Evolutionary conservation across 64 coral and sea anemone genomes (phyloP).

Genomic region (Pocillopora damicornis): DNA sequence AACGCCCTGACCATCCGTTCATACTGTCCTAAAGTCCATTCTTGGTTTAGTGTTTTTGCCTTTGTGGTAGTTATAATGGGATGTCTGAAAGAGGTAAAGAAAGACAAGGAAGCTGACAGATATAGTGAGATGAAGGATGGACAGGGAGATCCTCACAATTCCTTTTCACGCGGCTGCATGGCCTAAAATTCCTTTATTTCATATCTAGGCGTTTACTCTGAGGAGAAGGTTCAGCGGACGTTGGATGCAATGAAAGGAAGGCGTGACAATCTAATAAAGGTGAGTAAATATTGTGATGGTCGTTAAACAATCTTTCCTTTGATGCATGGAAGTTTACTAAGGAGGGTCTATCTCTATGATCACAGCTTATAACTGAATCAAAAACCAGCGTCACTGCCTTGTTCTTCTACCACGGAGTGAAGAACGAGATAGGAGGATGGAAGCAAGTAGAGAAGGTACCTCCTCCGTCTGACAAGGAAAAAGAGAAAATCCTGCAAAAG

Average conservation of each 20-base stretch:
- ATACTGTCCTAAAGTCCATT: too few species aligned
- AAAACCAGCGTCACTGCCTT: slow-evolving; percentile 51
- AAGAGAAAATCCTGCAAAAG: slow-evolving; percentile 34
- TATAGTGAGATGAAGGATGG: too few species aligned
- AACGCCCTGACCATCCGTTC: too few species aligned
- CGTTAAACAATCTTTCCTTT: background rate
- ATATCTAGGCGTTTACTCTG: slow-evolving; percentile 53
- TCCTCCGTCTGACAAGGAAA: slow-evolving; percentile 5
- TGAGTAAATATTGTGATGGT: background rate
- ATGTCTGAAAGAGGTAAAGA: too few species aligned
- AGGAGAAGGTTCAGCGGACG: slow-evolving; percentile 45
- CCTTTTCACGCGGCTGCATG: background rate
- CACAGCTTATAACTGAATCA: slow-evolving; percentile 31
- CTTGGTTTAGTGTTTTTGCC: too few species aligned
- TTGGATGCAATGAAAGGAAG: slow-evolving; percentile 67
- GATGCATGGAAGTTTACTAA: background rate
- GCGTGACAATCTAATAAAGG: slow-evolving; percentile 52
- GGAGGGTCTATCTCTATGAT: background rate
- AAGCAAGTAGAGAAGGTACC: slow-evolving; percentile 20
- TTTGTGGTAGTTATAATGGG: too few species aligned
- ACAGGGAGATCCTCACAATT: too few species aligned
- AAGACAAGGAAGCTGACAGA: too few species aligned
- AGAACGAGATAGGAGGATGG: slow-evolving; percentile 61
- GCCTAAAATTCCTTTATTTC: background rate
- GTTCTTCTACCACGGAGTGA: slow-evolving; percentile 69